Evolutionary conservation across 2,113 vertebrate genomes (phyloP).

Genomic region (Galemys pyrenaicus): DNA sequence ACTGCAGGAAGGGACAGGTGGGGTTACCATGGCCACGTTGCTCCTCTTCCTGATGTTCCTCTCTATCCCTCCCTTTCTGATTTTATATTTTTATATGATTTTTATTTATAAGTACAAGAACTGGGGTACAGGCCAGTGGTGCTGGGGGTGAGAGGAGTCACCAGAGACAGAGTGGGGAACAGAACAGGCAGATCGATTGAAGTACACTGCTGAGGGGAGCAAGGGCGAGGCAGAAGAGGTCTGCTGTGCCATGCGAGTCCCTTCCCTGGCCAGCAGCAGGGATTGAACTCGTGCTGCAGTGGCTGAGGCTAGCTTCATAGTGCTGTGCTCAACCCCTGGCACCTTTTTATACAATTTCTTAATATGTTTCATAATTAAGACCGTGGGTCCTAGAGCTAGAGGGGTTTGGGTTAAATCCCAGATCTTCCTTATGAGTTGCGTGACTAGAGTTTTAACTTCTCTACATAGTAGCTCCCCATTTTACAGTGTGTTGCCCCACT

Average conservation of each 20-base stretch:
- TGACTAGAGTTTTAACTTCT: neutral
- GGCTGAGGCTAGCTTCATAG: too few relatives aligned
- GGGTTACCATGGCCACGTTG: conserved; percentile 1
- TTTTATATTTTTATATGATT: neutral
- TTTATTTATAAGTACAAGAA: too few relatives aligned
- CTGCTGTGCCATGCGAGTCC: too few relatives aligned
- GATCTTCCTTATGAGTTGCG: neutral
- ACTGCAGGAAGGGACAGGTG: conserved; percentile 30
- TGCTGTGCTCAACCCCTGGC: too few relatives aligned
- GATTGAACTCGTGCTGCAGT: too few relatives aligned
- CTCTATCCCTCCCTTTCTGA: neutral
- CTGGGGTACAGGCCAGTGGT: too few relatives aligned
- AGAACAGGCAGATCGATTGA: too few relatives aligned
- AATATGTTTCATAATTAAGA: conserved; percentile 27
- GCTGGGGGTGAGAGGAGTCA: too few relatives aligned
- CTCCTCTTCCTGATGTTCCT: neutral
- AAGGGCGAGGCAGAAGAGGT: too few relatives aligned
- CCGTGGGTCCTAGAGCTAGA: neutral
- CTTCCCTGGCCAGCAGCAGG: too few relatives aligned
- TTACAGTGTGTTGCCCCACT: neutral
- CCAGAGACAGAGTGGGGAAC: too few relatives aligned
- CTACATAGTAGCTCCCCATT: neutral
- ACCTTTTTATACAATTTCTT: neutral
- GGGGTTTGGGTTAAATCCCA: neutral
- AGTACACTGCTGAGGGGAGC: too few relatives aligned